These are phyloP conservation scores for Drosophila prolongata DNA, from an alignment of 2,888 invertebrate genomes.

Conservation along the genomic window DNA sequence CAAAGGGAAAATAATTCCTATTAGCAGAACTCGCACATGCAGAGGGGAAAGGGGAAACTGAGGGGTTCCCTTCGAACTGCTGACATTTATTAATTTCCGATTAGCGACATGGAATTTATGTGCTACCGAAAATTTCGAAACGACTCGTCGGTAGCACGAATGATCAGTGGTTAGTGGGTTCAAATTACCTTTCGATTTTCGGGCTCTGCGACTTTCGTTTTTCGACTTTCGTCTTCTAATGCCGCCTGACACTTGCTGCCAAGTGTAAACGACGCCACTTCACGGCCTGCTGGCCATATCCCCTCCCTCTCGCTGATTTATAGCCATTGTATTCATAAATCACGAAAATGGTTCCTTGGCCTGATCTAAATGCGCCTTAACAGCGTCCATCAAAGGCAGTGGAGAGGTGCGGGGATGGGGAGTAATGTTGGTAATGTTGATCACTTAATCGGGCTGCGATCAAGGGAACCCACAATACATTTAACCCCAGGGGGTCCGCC, in stretches of 20 bases:
- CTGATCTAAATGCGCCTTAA: slow-evolving; percentile 60
- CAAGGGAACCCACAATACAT: slow-evolving; percentile 65
- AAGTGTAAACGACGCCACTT: slow-evolving; percentile 68
- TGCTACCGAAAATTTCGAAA: slow-evolving; percentile 66
- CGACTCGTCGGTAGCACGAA: neutral
- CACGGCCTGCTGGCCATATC: slow-evolving; percentile 42
- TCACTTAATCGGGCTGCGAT: slow-evolving; percentile 80
- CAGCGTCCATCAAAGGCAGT: slow-evolving; percentile 36
- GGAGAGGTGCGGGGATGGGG: neutral
- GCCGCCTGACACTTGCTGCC: slow-evolving; percentile 72
- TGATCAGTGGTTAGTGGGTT: slow-evolving; percentile 36
- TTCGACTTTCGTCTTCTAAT: slow-evolving; percentile 58
- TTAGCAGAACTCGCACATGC: slow-evolving; percentile 46
- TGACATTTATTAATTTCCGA: slow-evolving; percentile 72
- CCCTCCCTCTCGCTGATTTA: slow-evolving; percentile 45
- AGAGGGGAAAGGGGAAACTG: slow-evolving; percentile 51
- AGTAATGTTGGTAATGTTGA: slow-evolving; percentile 54
- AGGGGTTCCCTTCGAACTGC: slow-evolving; percentile 35
- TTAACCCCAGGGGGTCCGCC: slow-evolving; percentile 75
- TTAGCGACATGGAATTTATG: slow-evolving; percentile 76
- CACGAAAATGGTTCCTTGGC: slow-evolving; percentile 24
- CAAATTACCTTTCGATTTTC: slow-evolving; percentile 50
- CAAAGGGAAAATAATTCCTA: slow-evolving; percentile 40
- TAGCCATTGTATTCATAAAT: slow-evolving; percentile 46
- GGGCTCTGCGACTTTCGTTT: slow-evolving; percentile 19